These are phyloP conservation scores for Hydroisotoma schaefferi DNA, from an alignment of 2,888 invertebrate genomes.

Conservation along the genomic window DNA sequence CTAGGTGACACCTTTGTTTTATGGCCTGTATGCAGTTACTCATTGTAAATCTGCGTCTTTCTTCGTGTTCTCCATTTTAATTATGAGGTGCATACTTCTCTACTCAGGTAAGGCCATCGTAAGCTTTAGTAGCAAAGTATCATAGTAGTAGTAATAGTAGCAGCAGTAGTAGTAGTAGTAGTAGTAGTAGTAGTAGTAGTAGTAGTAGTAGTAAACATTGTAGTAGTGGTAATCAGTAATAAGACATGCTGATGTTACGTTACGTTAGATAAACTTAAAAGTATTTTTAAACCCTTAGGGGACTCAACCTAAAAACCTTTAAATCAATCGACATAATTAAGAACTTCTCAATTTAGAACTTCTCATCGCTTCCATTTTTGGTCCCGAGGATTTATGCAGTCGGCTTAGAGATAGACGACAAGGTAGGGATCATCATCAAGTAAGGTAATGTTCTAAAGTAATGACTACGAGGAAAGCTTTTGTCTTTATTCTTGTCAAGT, in stretches of 20 bases:
- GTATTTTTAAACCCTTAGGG: background rate
- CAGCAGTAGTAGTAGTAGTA: no score
- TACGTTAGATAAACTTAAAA: background rate
- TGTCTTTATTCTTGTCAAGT: background rate
- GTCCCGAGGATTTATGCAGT: no score
- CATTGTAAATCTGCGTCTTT: no score
- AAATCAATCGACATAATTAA: constrained; percentile 6
- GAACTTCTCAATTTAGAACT: background rate
- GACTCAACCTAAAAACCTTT: background rate
- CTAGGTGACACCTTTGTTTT: background rate
- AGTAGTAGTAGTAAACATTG: no score
- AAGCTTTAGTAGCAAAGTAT: no score
- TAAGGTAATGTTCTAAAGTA: background rate
- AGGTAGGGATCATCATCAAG: background rate
- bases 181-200: no score
- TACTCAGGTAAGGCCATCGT: no score
- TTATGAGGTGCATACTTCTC: no score
- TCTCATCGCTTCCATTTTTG: constrained; percentile 1
- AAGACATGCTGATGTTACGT: no score
- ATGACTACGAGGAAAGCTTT: background rate
- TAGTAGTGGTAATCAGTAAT: background rate
- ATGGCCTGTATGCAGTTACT: no score
- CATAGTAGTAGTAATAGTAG: no score
- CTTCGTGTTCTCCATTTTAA: no score
- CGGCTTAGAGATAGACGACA: constrained; percentile 1